These are phyloP conservation scores for Coregonus ussuriensis DNA, from an alignment of 2,797 vertebrate species.

Conservation along the genomic window DNA sequence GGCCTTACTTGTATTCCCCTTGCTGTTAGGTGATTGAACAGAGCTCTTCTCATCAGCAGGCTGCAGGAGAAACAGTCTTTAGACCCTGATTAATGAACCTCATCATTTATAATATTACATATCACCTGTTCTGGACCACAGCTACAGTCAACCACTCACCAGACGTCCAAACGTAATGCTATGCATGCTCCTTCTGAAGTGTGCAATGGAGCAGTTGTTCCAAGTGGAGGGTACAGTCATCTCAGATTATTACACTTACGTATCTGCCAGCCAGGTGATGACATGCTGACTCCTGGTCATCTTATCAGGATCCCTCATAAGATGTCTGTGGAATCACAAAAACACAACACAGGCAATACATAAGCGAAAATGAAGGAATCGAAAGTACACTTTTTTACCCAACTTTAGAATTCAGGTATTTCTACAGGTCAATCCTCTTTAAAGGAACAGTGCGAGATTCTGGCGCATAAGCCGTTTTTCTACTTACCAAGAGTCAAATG, in stretches of 20 bases:
- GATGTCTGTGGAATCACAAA: slow-evolving; percentile 64
- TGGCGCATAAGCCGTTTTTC: no score
- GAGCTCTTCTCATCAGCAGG: slow-evolving; percentile 91
- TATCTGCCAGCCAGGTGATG: slow-evolving; percentile 89
- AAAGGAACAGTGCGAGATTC: no score
- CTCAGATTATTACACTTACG: slow-evolving; percentile 71
- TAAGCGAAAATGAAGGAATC: no score
- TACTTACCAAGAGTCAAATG: no score
- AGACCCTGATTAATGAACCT: not conserved
- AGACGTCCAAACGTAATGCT: not conserved
- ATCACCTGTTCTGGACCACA: not conserved
- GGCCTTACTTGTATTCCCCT: slow-evolving; percentile 91
- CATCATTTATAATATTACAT: not conserved
- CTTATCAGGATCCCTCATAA: slow-evolving; percentile 79
- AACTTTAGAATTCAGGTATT: no score
- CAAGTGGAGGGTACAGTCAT: not conserved
- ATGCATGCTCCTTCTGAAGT: not conserved
- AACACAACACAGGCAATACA: not conserved
- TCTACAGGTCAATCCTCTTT: no score
- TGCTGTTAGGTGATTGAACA: slow-evolving; percentile 93
- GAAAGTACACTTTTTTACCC: no score
- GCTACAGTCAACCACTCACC: not conserved
- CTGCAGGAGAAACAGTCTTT: slow-evolving; percentile 65
- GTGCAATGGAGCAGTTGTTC: slow-evolving; percentile 4
- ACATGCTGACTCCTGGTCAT: slow-evolving; percentile 84